phyloP scores from a whole-genome alignment of 2,113 vertebrate species.

The Melanostigma gelatinosum region DNA sequence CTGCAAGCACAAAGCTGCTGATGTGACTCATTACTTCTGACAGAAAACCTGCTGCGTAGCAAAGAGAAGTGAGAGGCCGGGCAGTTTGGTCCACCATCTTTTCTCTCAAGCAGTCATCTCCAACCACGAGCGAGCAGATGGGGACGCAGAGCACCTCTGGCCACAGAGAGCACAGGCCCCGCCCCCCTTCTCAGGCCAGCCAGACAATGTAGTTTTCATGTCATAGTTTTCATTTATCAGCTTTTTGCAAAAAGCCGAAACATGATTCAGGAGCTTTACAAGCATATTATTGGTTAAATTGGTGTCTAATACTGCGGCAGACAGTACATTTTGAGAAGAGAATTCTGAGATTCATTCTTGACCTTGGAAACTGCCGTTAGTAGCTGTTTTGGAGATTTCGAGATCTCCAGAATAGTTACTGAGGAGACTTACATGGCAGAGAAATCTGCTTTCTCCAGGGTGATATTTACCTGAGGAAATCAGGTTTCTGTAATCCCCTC shows the following conservation, averaged over 20 bases:
- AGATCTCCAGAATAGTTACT: background rate
- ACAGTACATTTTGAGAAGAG: background rate
- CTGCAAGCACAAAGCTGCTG: constrained; percentile 47
- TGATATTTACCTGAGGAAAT: background rate
- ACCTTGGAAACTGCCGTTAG: background rate
- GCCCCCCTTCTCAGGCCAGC: constrained; percentile 28
- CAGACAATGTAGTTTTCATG: constrained; percentile 6
- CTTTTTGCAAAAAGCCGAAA: background rate
- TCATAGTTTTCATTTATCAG: constrained; percentile 15
- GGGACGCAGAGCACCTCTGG: constrained; percentile 75
- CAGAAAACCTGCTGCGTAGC: constrained; percentile 63
- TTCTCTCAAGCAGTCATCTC: constrained; percentile 49
- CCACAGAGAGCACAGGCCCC: constrained; percentile 30
- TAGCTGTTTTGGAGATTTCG: too few relatives aligned
- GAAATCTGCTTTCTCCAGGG: background rate
- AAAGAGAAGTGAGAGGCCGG: constrained; percentile 15
- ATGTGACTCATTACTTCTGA: constrained; percentile 66
- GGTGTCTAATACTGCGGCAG: background rate
- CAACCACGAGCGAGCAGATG: constrained; percentile 71
- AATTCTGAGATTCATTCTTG: background rate
- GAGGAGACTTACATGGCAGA: too few relatives aligned
- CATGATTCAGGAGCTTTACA: background rate
- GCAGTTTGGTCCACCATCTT: constrained; percentile 41
- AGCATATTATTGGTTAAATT: background rate
- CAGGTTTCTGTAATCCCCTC: background rate